These are phyloP conservation scores for Ernsta delagoae DNA, from an alignment of 2,888 invertebrate species.

Conservation along the genomic window DNA sequence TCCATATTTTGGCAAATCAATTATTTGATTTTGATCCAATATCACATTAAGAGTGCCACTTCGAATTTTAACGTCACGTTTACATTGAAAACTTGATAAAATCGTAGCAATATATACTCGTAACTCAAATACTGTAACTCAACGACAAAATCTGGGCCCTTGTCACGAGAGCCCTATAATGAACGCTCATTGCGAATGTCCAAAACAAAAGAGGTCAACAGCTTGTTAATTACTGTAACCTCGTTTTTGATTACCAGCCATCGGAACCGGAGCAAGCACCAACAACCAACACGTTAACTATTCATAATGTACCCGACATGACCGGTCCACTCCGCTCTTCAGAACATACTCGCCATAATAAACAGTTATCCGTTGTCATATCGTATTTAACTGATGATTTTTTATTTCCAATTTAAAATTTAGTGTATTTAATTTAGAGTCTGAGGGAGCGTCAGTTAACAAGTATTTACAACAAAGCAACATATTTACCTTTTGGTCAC, in stretches of 20 bases:
- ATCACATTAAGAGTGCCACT: too few relatives aligned
- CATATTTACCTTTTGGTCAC: too few relatives aligned
- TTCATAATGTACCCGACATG: conserved; percentile 30
- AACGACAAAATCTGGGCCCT: conserved; percentile 24
- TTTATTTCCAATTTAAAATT: too few relatives aligned
- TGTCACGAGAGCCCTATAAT: conserved; percentile 23
- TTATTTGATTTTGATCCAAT: too few relatives aligned
- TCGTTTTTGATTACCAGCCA: conserved; percentile 32
- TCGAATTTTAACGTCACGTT: too few relatives aligned
- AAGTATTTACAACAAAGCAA: too few relatives aligned
- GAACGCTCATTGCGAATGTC: conserved; percentile 22
- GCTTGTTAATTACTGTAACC: conserved; percentile 34
- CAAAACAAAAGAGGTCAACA: conserved; percentile 30
- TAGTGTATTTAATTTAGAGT: too few relatives aligned
- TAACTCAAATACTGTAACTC: conserved; percentile 12
- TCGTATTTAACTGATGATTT: background rate
- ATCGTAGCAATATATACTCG: background rate
- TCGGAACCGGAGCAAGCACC: conserved; percentile 19
- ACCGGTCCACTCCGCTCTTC: conserved; percentile 12
- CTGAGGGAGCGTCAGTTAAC: too few relatives aligned
- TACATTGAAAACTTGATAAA: background rate
- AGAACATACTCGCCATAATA: background rate
- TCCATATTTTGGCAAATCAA: too few relatives aligned
- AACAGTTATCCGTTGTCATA: background rate
- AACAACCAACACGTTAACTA: conserved; percentile 2